Base-by-base conservation (phyloP, 1,140 invertebrate genomes). In the Planococcus citri region DNA sequence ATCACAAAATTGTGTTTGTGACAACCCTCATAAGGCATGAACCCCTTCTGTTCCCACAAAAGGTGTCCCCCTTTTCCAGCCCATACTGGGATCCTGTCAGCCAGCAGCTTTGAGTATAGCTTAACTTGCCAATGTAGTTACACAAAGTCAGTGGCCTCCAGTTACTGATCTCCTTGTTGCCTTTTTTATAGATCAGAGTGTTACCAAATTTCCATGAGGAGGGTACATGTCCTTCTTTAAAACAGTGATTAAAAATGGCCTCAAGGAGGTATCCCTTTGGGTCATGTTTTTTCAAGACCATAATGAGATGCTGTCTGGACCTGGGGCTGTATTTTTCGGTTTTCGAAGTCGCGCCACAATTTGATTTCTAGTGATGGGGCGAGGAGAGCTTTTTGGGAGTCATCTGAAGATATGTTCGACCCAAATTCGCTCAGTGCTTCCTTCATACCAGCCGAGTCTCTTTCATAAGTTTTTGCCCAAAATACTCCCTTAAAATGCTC, bases 141-240 rank as follows among this genome's bases (percentile, higher is more conserved):
- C 74, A 71, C n/a, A 79, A 72, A 0, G 76, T 71, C 0, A 79
- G 74, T 0, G 77, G 77, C 10, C 76, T 68, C 77, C 77, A 79
- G 68, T 79, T 79, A 1, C 37, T 33, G 0, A 75, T 61, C 33
- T 75, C 71, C 4, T 71, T 70, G 1, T 41, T 22, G 0, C 75
- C 74, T 21, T 77, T 76, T 22, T 80, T 78, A 22, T 75, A 73
- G 9, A 78, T 69, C 0, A 79, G 72, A 8, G 76, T 78, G 1
- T 12, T 71, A 9, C 75, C 71, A 1, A 10, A 9, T 27, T 75
- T 76, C 74, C 75, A 76, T 0, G 51, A 12, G 0, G 21, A 1
- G 0, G 75, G 76, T 0, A 75, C 64, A 0, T 29, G 57, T 4
- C 27, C 29, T 33, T 3, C 29, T 33, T 33, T 33, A 12, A 33